These are phyloP conservation scores for Agonopterix arenella DNA, from an alignment of 2,888 invertebrate genomes.

Conservation along the genomic window DNA sequence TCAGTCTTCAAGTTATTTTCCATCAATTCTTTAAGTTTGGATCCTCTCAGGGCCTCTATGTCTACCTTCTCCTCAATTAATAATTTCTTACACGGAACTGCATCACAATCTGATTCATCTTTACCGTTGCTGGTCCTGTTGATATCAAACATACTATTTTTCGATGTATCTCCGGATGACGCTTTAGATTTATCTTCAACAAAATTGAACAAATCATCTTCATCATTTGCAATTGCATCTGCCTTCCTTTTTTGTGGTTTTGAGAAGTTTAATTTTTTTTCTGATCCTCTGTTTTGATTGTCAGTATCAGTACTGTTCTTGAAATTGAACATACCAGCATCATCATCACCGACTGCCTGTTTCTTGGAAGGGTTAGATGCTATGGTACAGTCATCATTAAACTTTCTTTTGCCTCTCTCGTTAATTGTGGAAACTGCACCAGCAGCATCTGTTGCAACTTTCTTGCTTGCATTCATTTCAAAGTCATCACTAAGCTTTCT, in stretches of 20 bases:
- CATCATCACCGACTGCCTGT: conserved; percentile 35
- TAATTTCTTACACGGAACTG: too few relatives aligned
- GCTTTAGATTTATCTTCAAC: conserved; percentile 28
- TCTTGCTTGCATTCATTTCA: conserved; percentile 42
- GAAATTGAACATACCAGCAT: conserved; percentile 55
- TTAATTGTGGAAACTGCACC: conserved; percentile 13
- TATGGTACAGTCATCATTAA: conserved; percentile 26
- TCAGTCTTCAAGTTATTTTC: conserved; percentile 27
- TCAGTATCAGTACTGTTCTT: conserved; percentile 26
- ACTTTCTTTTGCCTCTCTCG: conserved; percentile 37
- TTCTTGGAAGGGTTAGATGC: conserved; percentile 41
- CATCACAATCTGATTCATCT: conserved; percentile 1
- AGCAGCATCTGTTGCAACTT: conserved; percentile 29
- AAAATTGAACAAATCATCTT: conserved; percentile 62
- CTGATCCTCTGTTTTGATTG: conserved; percentile 16
- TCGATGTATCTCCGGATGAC: conserved; percentile 15
- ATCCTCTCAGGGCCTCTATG: conserved; percentile 46
- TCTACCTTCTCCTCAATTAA: conserved; percentile 20
- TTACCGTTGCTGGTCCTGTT: conserved; percentile 10
- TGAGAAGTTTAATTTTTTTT: conserved; percentile 45
- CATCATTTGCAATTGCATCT: conserved; percentile 33
- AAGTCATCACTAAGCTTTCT: conserved; percentile 45
- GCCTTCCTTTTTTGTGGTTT: conserved; percentile 54
- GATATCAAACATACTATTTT: conserved; percentile 26
- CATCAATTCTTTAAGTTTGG: conserved; percentile 52